Evolutionary conservation across 2,888 invertebrate species (phyloP), one percentile per base, ranked within the genome.

Genomic region (Ophioninae sp.): DNA sequence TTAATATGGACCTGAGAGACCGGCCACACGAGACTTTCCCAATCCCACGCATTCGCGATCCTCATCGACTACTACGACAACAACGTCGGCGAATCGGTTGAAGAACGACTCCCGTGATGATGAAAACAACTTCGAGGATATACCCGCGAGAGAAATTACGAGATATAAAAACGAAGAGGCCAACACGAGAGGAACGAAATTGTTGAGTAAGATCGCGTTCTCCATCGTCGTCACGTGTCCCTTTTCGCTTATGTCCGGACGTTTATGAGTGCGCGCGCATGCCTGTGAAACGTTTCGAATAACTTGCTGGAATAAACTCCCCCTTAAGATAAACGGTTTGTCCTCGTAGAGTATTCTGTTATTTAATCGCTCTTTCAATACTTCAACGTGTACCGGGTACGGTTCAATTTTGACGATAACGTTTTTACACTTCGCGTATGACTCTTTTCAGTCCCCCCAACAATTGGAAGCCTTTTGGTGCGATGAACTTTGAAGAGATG

Each of bases 1-100:
- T 89, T 88, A 88, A 89, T 89, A 89, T 89, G 89, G 89, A 86
- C 87, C 86, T 85, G 81, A 85, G 87, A 85, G 88, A 87, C 87
- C 87, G 87, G 85, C 86, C 86, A 83, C 61, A 44, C 83, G 83
- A 85, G 85, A 87, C 88, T 88, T 88, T 87, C 87, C 85, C 87
- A 87, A 88, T 87, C 89, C 88, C 89, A 88, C 88, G 88, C 88
- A 85, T 75, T 74, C 83, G 75, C 77, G 74, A 57, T 81, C 73
- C 64, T 65, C 77, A 57, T 67, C 73, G 30, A 79, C 77, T 72
- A 64, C 74, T 69, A 75, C 79, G 64, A 56, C 67, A 37, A 59
- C 44, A 20, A 41, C 64, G 69, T 13, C 74, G 74, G 72, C 41
- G 59, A 79, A 73, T 67, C 44, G 65, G 62, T 59, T 65, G 79